phyloP scores from a whole-genome alignment of 2,113 vertebrate genomes.

The Jacana jacana region DNA sequence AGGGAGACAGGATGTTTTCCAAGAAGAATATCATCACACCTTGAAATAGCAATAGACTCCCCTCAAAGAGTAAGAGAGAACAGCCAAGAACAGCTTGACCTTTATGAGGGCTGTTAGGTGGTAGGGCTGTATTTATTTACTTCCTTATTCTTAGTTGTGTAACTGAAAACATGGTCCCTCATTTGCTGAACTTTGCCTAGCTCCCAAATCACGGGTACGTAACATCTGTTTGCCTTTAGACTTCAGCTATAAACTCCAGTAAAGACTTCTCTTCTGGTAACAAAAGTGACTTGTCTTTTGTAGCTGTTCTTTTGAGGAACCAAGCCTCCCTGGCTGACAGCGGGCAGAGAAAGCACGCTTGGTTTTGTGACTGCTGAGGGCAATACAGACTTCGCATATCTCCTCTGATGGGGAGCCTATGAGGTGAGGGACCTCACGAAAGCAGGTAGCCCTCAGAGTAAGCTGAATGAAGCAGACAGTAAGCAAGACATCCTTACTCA shows the following conservation, averaged over 20 bases:
- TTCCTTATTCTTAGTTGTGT: background rate
- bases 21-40: constrained; percentile 42
- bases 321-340: background rate
- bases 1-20: constrained; percentile 42
- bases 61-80: background rate
- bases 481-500: background rate
- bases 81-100: constrained; percentile 22
- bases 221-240: background rate
- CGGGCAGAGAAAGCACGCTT: background rate
- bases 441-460: background rate
- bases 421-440: background rate
- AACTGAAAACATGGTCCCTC: background rate
- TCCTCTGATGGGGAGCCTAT: background rate
- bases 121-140: background rate
- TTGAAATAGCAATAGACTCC: constrained; percentile 44
- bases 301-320: background rate
- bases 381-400: background rate
- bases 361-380: background rate
- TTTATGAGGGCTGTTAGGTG: background rate
- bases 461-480: background rate
- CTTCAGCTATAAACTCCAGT: background rate
- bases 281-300: background rate
- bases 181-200: background rate
- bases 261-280: background rate
- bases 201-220: background rate